These are phyloP conservation scores for Thelaira solivaga DNA, from an alignment of 2,888 invertebrate species.

Conservation along the genomic window DNA sequence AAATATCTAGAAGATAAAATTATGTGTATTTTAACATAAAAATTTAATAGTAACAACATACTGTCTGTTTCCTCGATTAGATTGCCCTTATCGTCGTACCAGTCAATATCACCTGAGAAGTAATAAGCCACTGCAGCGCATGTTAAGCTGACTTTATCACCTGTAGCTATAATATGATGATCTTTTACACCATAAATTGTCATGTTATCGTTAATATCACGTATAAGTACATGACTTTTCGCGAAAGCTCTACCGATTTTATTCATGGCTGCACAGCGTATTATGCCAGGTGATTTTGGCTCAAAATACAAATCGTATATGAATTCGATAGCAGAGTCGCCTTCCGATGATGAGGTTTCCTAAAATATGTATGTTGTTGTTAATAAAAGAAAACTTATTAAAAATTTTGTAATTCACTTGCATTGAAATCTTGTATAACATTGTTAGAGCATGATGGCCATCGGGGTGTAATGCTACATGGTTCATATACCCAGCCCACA, in stretches of 20 bases:
- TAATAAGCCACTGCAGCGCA: constrained; percentile 81
- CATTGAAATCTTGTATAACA: constrained; percentile 68
- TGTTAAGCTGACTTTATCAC: constrained; percentile 79
- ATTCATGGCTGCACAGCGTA: constrained; percentile 78
- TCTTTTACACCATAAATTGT: constrained; percentile 76
- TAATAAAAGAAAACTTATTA: not conserved
- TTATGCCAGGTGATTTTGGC: constrained; percentile 76
- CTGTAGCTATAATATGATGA: constrained; percentile 77
- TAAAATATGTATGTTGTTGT: not conserved
- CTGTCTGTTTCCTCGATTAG: constrained; percentile 62
- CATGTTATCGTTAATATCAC: constrained; percentile 75
- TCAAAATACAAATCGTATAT: constrained; percentile 75
- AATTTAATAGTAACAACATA: constrained; percentile 24
- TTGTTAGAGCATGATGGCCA: constrained; percentile 72
- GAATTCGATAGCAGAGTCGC: constrained; percentile 67
- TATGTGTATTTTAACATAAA: not conserved
- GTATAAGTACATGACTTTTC: constrained; percentile 71
- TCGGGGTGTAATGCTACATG: constrained; percentile 76
- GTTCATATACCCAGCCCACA: constrained; percentile 79
- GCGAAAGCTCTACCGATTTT: constrained; percentile 64
- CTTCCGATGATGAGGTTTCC: constrained; percentile 64
- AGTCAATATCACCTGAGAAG: constrained; percentile 78
- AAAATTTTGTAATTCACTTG: constrained; percentile 62
- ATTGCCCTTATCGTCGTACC: constrained; percentile 76
- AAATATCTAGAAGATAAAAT: constrained; percentile 62